Evolutionary conservation across 2,797 vertebrate genomes (phyloP).

Genomic region (Pempheris klunzingeri): DNA sequence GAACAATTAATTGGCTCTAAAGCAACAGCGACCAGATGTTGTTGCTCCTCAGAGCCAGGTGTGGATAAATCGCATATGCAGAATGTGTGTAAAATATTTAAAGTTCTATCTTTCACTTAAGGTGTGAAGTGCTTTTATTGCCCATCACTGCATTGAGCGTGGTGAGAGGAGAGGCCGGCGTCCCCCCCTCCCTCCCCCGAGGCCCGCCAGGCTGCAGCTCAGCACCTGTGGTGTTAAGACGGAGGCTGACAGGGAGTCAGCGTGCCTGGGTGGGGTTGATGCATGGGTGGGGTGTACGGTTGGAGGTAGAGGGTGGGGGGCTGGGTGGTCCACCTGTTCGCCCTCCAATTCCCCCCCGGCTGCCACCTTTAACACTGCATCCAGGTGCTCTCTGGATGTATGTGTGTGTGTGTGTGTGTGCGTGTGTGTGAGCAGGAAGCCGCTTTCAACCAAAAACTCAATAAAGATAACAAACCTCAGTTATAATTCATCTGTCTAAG

Average conservation of each 20-base stretch:
- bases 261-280: slow-evolving; percentile 48
- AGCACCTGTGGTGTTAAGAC: slow-evolving; percentile 80
- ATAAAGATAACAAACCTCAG: background rate
- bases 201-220: slow-evolving; percentile 63
- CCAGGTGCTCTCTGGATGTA: slow-evolving; percentile 80
- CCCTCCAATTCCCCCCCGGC: slow-evolving; percentile 70
- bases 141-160: slow-evolving; percentile 80
- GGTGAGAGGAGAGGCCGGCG: slow-evolving; percentile 62
- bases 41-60: slow-evolving; percentile 85
- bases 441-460: background rate
- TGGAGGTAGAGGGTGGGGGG: too few species aligned
- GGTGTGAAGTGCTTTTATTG: slow-evolving; percentile 87
- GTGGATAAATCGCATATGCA: slow-evolving; percentile 86
- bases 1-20: slow-evolving; percentile 86
- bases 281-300: slow-evolving; percentile 40
- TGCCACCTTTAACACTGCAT: slow-evolving; percentile 86
- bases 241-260: slow-evolving; percentile 56
- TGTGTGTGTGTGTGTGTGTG: slow-evolving; percentile 49
- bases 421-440: slow-evolving; percentile 4
- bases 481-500: too few species aligned
- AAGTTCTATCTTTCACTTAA: slow-evolving; percentile 88
- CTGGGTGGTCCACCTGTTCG: slow-evolving; percentile 78
- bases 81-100: slow-evolving; percentile 89
- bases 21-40: slow-evolving; percentile 87
- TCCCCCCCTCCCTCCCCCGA: too few species aligned